A percentile compares a stretch with the other conserved stretches of the same genome.
These are phyloP conservation scores for Cydia fagiglandana DNA, from an alignment of 1,140 invertebrate species.

Conservation along the genomic window DNA sequence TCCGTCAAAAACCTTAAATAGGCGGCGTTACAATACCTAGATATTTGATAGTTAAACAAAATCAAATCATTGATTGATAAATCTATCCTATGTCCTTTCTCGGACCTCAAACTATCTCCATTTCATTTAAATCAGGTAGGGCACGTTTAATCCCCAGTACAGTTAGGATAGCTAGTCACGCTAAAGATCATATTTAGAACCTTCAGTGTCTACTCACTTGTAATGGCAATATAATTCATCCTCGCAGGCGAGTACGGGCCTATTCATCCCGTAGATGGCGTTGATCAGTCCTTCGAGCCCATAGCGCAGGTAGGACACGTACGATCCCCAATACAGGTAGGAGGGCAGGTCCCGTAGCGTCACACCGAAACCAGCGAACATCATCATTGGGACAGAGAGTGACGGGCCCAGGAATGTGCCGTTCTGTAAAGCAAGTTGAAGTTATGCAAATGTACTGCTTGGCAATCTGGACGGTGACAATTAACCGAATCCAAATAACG, in stretches of 20 bases:
- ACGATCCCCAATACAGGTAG: slow-evolving; percentile 93
- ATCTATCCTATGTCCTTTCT: too few relatives aligned
- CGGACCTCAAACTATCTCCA: too few relatives aligned
- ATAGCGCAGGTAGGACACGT: slow-evolving; percentile 92
- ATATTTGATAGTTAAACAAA: too few relatives aligned
- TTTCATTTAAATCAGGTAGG: too few relatives aligned
- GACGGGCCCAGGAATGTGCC: slow-evolving; percentile 90
- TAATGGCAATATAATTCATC: slow-evolving; percentile 87
- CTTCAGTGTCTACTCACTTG: slow-evolving; percentile 67
- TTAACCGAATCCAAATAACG: too few relatives aligned
- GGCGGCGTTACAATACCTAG: too few relatives aligned
- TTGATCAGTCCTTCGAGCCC: slow-evolving; percentile 90
- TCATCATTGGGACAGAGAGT: slow-evolving; percentile 90
- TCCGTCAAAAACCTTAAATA: too few relatives aligned
- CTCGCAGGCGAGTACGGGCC: slow-evolving; percentile 82
- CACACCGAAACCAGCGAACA: slow-evolving; percentile 92
- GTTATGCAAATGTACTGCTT: too few relatives aligned
- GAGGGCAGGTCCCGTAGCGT: slow-evolving; percentile 86
- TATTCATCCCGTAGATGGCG: slow-evolving; percentile 90
- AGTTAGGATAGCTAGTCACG: not conserved
- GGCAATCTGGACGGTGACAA: too few relatives aligned
- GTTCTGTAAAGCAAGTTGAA: slow-evolving; percentile 79
- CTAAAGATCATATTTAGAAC: not conserved
- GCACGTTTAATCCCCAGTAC: too few relatives aligned
- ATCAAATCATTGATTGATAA: too few relatives aligned